Conservation (phyloP, 2,113 vertebrate species). For the Grammomys dolichurus region DNA sequence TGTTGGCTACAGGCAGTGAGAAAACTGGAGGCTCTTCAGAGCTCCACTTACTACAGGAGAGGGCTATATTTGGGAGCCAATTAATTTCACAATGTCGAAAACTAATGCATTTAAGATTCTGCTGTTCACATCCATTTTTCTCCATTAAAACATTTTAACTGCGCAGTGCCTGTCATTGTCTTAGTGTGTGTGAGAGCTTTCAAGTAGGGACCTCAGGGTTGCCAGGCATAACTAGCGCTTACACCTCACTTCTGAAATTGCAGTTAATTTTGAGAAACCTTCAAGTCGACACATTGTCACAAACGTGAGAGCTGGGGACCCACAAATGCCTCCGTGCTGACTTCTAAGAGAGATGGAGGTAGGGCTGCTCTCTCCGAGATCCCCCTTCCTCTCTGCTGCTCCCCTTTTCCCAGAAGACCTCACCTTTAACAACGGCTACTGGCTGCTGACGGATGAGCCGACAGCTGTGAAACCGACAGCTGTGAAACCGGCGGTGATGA, state of each 20-base stretch:
- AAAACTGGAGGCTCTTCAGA: constrained; percentile 55
- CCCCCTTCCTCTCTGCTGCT: neutral
- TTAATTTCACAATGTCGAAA: constrained; percentile 82
- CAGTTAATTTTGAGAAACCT: constrained; percentile 52
- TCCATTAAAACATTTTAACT: constrained; percentile 67
- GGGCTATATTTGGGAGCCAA: constrained; percentile 74
- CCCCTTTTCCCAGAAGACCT: neutral
- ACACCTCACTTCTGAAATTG: constrained; percentile 30
- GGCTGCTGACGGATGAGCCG: rapidly evolving
- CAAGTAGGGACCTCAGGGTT: neutral
- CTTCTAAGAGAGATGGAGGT: neutral
- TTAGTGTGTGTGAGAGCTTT: constrained; percentile 20
- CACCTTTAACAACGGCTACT: neutral
- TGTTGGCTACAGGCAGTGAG: constrained; percentile 57
- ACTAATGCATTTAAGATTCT: constrained; percentile 79
- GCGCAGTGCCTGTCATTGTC: constrained; percentile 65
- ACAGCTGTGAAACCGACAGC: neutral
- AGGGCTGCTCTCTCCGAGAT: neutral
- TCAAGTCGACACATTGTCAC: neutral
- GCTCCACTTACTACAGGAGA: constrained; percentile 73
- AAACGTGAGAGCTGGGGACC: neutral
- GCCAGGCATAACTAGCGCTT: neutral
- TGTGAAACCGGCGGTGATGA: neutral
- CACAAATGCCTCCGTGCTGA: neutral
- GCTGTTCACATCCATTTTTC: constrained; percentile 71